phyloP scores from a whole-genome alignment of 2,888 invertebrate species.

The Ormyrus thymus region DNA sequence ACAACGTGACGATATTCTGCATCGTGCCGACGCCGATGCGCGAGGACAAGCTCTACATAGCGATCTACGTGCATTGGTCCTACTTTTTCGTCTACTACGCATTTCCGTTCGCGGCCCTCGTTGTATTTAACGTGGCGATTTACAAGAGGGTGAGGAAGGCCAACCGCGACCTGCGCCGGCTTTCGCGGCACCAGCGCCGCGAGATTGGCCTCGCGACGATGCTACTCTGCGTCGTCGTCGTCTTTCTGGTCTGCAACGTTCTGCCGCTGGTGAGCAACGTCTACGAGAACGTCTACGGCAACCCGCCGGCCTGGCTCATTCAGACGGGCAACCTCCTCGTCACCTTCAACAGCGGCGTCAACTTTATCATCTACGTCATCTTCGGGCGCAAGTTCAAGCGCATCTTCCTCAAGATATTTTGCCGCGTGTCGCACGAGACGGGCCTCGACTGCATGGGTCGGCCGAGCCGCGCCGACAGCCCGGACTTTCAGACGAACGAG shows the following conservation, averaged over 20 bases:
- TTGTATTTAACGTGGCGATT: constrained; percentile 93
- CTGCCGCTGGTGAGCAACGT: constrained; percentile 91
- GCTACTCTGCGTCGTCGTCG: constrained; percentile 94
- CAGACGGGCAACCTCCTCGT: constrained; percentile 93
- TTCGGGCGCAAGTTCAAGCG: constrained; percentile 97
- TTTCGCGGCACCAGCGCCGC: constrained; percentile 91
- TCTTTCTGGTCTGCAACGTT: constrained; percentile 95
- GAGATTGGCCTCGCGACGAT: constrained; percentile 96
- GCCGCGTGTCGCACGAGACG: constrained; percentile 75
- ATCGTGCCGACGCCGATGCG: constrained; percentile 83
- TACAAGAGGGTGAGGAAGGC: constrained; percentile 91
- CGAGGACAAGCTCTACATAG: constrained; percentile 84
- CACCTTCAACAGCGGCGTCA: constrained; percentile 97
- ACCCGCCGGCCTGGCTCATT: constrained; percentile 83
- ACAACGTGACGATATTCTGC: constrained; percentile 82
- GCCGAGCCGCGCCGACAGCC: constrained; percentile 74
- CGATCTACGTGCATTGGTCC: constrained; percentile 94
- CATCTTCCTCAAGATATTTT: constrained; percentile 88
- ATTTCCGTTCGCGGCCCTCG: constrained; percentile 91
- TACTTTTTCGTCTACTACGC: constrained; percentile 96
- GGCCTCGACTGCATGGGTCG: constrained; percentile 51
- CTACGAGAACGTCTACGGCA: constrained; percentile 85
- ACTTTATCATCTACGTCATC: constrained; percentile 98
- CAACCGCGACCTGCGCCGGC: constrained; percentile 90
- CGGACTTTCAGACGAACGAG: constrained; percentile 80